Conservation (phyloP, 2,888 invertebrate species). For the Malthinus seriepunctatus region DNA sequence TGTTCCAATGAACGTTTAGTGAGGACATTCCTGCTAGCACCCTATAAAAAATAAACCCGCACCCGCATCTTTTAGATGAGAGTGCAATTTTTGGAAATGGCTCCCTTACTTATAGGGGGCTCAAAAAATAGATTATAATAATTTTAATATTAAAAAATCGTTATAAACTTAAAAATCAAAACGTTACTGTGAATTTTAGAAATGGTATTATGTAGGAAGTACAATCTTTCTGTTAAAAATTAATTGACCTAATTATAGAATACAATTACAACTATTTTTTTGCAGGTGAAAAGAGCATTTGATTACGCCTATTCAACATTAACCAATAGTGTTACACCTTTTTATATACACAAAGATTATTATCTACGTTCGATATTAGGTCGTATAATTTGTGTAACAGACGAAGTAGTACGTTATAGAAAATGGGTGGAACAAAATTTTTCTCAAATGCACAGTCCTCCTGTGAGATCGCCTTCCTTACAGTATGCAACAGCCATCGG, state of each 20-base stretch:
- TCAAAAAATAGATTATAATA: not conserved
- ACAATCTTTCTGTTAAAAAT: not conserved
- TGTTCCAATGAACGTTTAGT: slow-evolving; percentile 82
- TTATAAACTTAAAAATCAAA: no score
- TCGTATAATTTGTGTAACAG: slow-evolving; percentile 89
- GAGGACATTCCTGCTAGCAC: slow-evolving; percentile 86
- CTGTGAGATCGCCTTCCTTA: slow-evolving; percentile 34
- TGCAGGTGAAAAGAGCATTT: slow-evolving; percentile 86
- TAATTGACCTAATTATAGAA: not conserved
- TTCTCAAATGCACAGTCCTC: slow-evolving; percentile 33
- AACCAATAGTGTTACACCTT: slow-evolving; percentile 70
- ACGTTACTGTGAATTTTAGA: no score
- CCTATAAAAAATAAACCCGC: slow-evolving; percentile 59
- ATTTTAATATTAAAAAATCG: not conserved
- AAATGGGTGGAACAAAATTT: slow-evolving; percentile 64
- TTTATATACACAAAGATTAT: slow-evolving; percentile 60
- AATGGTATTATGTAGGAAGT: no score
- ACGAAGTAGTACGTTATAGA: slow-evolving; percentile 83
- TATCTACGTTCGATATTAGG: slow-evolving; percentile 74
- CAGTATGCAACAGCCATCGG: slow-evolving; percentile 31
- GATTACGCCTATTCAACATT: slow-evolving; percentile 92
- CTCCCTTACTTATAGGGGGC: slow-evolving; percentile 69
- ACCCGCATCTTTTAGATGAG: slow-evolving; percentile 59
- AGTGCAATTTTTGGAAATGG: slow-evolving; percentile 78
- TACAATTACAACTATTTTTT: slow-evolving; percentile 34